Evolutionary conservation across 35 echinoderm and acorn worm genomes (phyloP).

Genomic region (Patiria miniata): DNA sequence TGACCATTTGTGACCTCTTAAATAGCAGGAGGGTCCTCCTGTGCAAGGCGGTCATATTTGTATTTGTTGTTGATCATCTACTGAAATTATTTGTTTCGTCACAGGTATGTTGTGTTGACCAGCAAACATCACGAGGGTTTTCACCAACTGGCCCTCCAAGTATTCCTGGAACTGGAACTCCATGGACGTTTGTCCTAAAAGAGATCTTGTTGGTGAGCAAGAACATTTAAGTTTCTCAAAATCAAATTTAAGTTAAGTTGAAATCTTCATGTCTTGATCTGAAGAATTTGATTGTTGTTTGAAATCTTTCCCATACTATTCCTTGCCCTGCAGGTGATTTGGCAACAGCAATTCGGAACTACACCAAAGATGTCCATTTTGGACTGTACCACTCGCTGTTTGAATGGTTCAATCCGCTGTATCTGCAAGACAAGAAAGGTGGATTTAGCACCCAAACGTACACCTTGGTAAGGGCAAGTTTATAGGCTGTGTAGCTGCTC

Average conservation of each 20-base stretch:
- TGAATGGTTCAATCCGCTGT: conserved; percentile 97
- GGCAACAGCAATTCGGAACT: conserved; percentile 59
- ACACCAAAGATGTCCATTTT: conserved; percentile 74
- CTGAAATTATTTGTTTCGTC: not conserved
- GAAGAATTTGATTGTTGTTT: not conserved
- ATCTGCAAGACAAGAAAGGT: conserved; percentile 73
- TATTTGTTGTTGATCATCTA: too few relatives aligned
- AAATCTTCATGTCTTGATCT: not conserved
- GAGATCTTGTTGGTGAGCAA: conserved; percentile 85
- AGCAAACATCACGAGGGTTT: conserved; percentile 98
- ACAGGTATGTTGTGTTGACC: conserved; percentile 86
- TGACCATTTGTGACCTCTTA: too few relatives aligned
- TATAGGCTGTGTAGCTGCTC: not conserved
- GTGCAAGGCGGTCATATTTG: not conserved
- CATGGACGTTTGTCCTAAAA: conserved; percentile 84
- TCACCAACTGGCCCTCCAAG: conserved; percentile 90
- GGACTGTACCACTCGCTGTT: conserved; percentile 95
- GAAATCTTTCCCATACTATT: not conserved
- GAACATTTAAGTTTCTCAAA: not conserved
- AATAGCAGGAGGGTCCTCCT: too few relatives aligned
- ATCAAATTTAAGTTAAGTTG: not conserved
- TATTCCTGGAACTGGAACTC: conserved; percentile 99
- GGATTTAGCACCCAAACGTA: conserved; percentile 67
- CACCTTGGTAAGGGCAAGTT: conserved; percentile 60
- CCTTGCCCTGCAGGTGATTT: conserved; percentile 73